These are phyloP conservation scores for Tachuris rubrigastra DNA, from an alignment of 2,113 vertebrate species.

Conservation along the genomic window DNA sequence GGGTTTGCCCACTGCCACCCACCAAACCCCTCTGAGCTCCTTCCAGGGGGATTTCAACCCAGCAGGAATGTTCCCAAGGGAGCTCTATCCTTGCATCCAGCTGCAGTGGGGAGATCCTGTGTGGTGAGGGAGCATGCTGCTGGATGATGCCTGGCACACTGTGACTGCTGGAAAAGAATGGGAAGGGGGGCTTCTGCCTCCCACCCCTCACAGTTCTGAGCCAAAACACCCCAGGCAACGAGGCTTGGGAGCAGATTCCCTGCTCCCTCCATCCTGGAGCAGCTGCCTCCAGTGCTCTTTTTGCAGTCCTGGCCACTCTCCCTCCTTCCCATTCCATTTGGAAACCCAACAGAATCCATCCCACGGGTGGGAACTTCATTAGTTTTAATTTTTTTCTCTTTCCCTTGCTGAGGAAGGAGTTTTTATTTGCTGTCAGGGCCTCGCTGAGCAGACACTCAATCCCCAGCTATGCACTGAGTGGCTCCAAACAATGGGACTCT, in stretches of 20 bases:
- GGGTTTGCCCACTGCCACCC: neutral
- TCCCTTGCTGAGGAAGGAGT: neutral
- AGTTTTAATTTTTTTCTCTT: neutral
- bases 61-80: neutral
- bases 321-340: neutral
- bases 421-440: conserved; percentile 5
- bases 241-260: neutral
- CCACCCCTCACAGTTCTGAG: neutral
- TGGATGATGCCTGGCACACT: accelerated
- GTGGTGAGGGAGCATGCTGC: accelerated
- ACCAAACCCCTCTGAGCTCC: neutral
- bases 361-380: neutral
- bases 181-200: neutral
- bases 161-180: neutral
- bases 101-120: neutral
- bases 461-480: neutral
- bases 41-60: neutral
- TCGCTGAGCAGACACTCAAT: neutral
- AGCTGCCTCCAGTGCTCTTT: accelerated
- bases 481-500: neutral
- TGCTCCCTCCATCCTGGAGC: neutral
- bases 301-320: neutral
- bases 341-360: neutral
- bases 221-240: neutral
- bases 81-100: neutral